A percentile compares a stretch with the other conserved stretches of the same genome.
These are phyloP conservation scores for Salmo trutta DNA, from an alignment of 2,797 vertebrate species.

Conservation along the genomic window DNA sequence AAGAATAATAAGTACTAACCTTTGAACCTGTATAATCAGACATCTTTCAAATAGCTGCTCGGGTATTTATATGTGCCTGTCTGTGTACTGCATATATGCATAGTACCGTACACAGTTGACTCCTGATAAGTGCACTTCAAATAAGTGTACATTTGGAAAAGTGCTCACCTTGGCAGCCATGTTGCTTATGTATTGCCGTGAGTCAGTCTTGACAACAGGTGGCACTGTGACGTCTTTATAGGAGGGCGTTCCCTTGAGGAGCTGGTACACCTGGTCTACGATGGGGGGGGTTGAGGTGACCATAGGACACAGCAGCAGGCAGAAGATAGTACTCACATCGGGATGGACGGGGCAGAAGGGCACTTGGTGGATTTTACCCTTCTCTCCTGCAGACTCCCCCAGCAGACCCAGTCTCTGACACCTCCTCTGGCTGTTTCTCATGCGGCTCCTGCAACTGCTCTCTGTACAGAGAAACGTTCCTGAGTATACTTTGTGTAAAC, in stretches of 20 bases:
- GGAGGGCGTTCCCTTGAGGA: constrained; percentile 7
- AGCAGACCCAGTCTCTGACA: background rate
- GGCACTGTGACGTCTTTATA: background rate
- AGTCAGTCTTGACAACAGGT: background rate
- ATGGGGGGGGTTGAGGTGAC: background rate
- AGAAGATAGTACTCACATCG: background rate
- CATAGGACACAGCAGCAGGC: background rate
- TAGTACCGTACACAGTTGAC: no score
- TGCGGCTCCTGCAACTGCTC: constrained; percentile 66
- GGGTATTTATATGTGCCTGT: background rate
- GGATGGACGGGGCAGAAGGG: background rate
- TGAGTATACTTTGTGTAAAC: background rate
- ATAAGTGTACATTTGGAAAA: background rate
- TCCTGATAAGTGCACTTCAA: no score
- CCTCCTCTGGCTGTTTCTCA: constrained; percentile 53
- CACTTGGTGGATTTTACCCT: background rate
- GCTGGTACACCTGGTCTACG: constrained; percentile 24
- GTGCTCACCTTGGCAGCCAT: background rate
- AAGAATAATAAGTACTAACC: background rate
- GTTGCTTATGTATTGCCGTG: background rate
- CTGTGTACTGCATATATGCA: background rate
- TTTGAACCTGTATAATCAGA: background rate
- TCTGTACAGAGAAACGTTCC: constrained; percentile 29
- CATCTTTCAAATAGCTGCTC: background rate
- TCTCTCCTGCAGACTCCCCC: constrained; percentile 57